Base-by-base conservation (phyloP, 2,797 vertebrate species). In the Arnoldichthys spilopterus region DNA sequence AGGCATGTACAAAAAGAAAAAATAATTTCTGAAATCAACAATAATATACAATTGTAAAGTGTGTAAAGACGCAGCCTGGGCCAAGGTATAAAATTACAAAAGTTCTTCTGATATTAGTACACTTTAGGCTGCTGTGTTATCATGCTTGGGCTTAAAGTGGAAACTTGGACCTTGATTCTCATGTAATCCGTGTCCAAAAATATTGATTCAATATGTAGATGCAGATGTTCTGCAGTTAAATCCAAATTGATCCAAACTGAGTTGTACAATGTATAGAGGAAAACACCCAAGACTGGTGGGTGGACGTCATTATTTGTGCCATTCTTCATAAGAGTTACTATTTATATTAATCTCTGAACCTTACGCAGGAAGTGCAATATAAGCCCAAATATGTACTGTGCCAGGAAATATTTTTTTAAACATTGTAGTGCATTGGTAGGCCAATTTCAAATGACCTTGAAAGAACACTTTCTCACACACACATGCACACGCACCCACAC, bases 1-100 rank as follows among this genome's bases (percentile, higher is more conserved):
- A 77, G 66, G 63, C 83, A 84, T 84, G 80, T 83, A 86, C 78
- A 85, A 83, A 77, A 81, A 74, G 76, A 67, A 77, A 84, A 79
- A 78, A 69, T 72, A 69, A 76, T 63, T 76, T 77, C 75, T 84
- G 72, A 84, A 77, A 85, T 70, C 16, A 71, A 79, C 53, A 80
- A 74, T 77, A 76, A 67, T 78, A 49, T 82, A 82, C 82, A 86
- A 26, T 37, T 67, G 59, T 37, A 54, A 70, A 26, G 59, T 59
- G 49, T 70, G 69, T 20, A 47, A 81, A 71, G 45, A 76, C n/a
- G 53, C 61, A 16, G 32, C 49, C 67, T 40, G 69, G 59, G 68
- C 20, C 68, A 72, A 53, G 24, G 62, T 70, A 77, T 72, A 80
- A 74, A 80, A 78, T 61, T 70, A 49, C 74, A 54, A 76, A 82